These are phyloP conservation scores for Saturnia japonica DNA, from an alignment of 2,888 invertebrate genomes.

Conservation along the genomic window DNA sequence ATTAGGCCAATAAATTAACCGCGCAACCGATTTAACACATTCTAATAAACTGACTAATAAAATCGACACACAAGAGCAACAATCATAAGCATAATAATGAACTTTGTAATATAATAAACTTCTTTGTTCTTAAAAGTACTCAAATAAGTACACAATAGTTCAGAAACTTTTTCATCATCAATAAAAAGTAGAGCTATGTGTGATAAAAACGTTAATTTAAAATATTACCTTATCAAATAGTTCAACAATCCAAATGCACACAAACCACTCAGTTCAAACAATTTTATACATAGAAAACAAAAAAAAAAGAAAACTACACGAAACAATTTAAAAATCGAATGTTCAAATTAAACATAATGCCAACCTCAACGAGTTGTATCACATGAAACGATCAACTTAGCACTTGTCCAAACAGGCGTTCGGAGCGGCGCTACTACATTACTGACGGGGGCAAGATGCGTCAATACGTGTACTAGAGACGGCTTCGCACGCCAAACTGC, in stretches of 20 bases:
- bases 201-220: constrained; percentile 23
- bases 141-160: constrained; percentile 1
- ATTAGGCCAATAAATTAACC: constrained; percentile 28
- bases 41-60: constrained; percentile 18
- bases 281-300: constrained; percentile 43
- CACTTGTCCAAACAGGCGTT: constrained; percentile 69
- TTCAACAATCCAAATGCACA: constrained; percentile 50
- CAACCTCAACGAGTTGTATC: constrained; percentile 73
- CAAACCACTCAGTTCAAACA: constrained; percentile 47
- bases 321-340: constrained; percentile 71
- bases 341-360: constrained; percentile 77
- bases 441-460: constrained; percentile 47
- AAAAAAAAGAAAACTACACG: constrained; percentile 48
- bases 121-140: constrained; percentile 29
- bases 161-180: neutral
- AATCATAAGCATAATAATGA: constrained; percentile 15
- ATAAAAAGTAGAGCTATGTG: constrained; percentile 4
- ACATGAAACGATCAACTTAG: constrained; percentile 80
- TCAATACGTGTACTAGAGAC: constrained; percentile 49
- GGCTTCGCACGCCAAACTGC: constrained; percentile 78
- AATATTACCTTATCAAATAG: constrained; percentile 50
- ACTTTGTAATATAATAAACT: constrained; percentile 20
- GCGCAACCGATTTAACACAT: constrained; percentile 32
- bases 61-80: constrained; percentile 3
- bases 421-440: constrained; percentile 56